These are phyloP conservation scores for Adelphocoris suturalis DNA, from an alignment of 2,888 invertebrate species.

Conservation along the genomic window DNA sequence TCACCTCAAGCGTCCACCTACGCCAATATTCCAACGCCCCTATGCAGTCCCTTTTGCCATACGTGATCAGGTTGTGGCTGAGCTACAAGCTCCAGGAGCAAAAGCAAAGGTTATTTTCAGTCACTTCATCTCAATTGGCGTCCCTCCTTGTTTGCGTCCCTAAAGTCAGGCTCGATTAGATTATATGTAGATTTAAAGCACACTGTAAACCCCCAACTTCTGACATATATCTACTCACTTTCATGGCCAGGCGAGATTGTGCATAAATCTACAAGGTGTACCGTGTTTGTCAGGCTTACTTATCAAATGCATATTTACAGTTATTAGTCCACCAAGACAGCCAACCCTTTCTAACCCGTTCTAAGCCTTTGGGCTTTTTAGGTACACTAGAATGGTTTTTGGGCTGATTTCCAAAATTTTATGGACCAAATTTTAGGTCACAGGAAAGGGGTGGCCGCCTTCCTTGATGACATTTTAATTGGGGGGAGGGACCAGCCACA, in stretches of 20 bases:
- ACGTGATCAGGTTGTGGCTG: background rate
- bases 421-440: background rate
- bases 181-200: too few relatives aligned
- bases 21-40: background rate
- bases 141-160: slow-evolving; percentile 5
- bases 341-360: background rate
- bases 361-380: background rate
- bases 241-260: background rate
- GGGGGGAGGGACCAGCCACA: too few relatives aligned
- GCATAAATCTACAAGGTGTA: too few relatives aligned
- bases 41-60: slow-evolving; percentile 15
- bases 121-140: background rate
- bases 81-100: background rate
- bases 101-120: background rate
- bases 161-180: too few relatives aligned
- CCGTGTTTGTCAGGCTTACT: background rate
- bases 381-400: background rate
- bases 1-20: background rate
- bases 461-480: background rate
- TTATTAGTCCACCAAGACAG: too few relatives aligned
- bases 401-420: slow-evolving; percentile 29
- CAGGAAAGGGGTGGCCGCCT: background rate
- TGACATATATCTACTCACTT: background rate
- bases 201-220: background rate
- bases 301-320: background rate